Evolutionary conservation across 2,113 vertebrate species (phyloP).

Genomic region (Pluvianellus socialis): DNA sequence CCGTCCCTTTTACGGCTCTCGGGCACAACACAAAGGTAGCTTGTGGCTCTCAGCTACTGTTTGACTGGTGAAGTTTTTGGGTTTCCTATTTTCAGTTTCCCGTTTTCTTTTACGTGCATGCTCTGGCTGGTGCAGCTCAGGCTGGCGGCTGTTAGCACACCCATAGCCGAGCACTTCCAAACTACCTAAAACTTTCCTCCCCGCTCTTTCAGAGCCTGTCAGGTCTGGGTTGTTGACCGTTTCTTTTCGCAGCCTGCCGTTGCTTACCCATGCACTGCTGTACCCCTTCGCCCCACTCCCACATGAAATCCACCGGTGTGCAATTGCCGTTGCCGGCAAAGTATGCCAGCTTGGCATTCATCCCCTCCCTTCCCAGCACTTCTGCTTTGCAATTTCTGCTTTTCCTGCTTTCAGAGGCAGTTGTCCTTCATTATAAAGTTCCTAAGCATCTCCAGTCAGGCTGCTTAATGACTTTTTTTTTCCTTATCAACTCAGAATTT

Average conservation of each 20-base stretch:
- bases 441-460: background rate
- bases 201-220: background rate
- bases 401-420: background rate
- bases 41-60: background rate
- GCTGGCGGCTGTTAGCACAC: background rate
- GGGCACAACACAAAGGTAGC: background rate
- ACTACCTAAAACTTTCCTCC: background rate
- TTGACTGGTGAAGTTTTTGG: accelerated
- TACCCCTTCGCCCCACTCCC: background rate
- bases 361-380: background rate
- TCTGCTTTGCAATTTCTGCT: background rate
- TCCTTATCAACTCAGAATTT: background rate
- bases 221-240: background rate
- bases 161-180: background rate
- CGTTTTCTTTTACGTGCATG: background rate
- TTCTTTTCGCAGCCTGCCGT: background rate
- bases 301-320: background rate
- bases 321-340: background rate
- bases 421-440: background rate
- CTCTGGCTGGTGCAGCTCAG: background rate
- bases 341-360: background rate
- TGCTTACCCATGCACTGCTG: background rate
- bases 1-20: background rate
- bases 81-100: background rate
- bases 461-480: background rate